A percentile compares a stretch with the other conserved stretches of the same genome.
phyloP scores from a whole-genome alignment of 2,113 vertebrate species.

The chimpanzee (Pan troglodytes) region NHGRI_mPanTro3-v2.1_pri NC_086015.1:69731501-69732000 shows the following conservation, averaged over 20 bases:
- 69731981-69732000: conserved; percentile 56
- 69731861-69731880: conserved; percentile 32
- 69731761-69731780: neutral
- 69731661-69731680: neutral
- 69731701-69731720: neutral
- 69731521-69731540: too few relatives aligned
- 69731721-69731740: neutral
- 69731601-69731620: too few relatives aligned
- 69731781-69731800: neutral
- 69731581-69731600: too few relatives aligned
- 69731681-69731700: neutral
- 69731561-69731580: too few relatives aligned
- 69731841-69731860: conserved; percentile 26
- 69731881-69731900: conserved; percentile 63
- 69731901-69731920: conserved; percentile 70
- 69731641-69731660: neutral
- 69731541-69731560: too few relatives aligned
- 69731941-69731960: conserved; percentile 62
- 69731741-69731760: neutral
- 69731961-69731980: conserved; percentile 56
- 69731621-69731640: too few relatives aligned
- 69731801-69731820: neutral
- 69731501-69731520: too few relatives aligned
- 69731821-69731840: neutral
- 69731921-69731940: conserved; percentile 67